Base-by-base conservation (phyloP, 2,113 vertebrate species). In the Malurus melanocephalus region DNA sequence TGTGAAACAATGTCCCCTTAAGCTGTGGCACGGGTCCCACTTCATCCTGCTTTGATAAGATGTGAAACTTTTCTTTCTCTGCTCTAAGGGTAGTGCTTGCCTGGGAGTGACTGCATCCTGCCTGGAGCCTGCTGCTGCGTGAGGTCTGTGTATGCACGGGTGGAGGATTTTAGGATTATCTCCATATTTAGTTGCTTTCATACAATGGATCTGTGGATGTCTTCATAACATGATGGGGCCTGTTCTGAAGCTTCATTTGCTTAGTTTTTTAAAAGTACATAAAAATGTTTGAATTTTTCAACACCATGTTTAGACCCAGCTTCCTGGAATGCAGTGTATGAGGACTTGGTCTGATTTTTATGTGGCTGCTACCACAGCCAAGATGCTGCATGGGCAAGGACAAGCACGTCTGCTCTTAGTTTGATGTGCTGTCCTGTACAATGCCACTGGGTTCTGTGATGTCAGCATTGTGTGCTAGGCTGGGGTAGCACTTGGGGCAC, bases 221-320 rank as follows among this genome's bases (percentile, higher is more conserved):
- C 76, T 69, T 84, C 80, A 83, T 85, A 94, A 46, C 33, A 11
- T 51, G 66, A 67, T 78, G 57, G 51, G 62, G 40, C 74, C 90
- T 96, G 75, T 93, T 93, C 40, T 49, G 56, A 71, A 72, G 49
- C 33, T 62, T 89, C 33, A 22, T 75, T 80, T 65, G 56, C 74
- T 95, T 92, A 42, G 86, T 92, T 96, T 66, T 56, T 86, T 86
- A 79, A 64, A 33, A 82, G 52, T 6, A 66, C 59, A 92, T 96
- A 94, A 95, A 96, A 97, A 89, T 65, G 87, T 9, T 88, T 89
- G 69, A 89, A 32, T 95, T 96, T 97, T 94, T 96, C 68, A 80
- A 85, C 30, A 48, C 76, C 13, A 4, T 82, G 69, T 88, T 85
- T 83, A 82, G 60, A 86, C 51, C 27, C 52, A 67, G 78, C 59